Base-by-base conservation (phyloP, 2,113 vertebrate species). In the Sprattus sprattus region DNA sequence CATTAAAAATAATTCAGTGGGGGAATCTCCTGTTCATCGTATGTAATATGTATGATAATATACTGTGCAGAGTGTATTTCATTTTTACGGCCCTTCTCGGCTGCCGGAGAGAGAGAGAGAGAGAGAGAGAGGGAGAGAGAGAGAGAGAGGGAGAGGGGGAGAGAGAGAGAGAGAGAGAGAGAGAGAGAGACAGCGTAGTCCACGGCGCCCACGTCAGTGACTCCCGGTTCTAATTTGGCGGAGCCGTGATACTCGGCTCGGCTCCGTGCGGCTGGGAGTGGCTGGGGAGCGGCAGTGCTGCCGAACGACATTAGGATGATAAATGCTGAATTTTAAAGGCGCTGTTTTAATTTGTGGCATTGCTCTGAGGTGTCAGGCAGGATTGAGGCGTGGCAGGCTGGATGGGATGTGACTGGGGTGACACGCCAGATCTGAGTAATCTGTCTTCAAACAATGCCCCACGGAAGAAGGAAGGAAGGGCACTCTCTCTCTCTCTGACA, bases 401-500 rank as follows among this genome's bases (percentile, higher is more conserved):
- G 71, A 88, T 85, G 47, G 81, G 84, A 85, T 82, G 47, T 83
- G 81, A 57, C 71, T 85, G 45, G 81, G 83, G 86, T 88, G 88
- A 88, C 88, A 87, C 54, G 85, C 85, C 82, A 85, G 82, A 89
- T 86, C 83, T 81, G 81, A 81, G 84, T 85, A 89, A 88, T 87
- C 85, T 83, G 75, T 86, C 80, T 82, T 85, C 82, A 86, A 87
- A 86, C 82, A 82, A 83, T 49, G 39, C 84, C 82, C 84, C 45
- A 32, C 57, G 82, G 83, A 87, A n/a, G n/a, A n/a, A n/a, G n/a
- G n/a, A n/a, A n/a, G n/a, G n/a, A n/a, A 45, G 81, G 86, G 83
- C 85, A 84, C 85, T 75, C n/a, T n/a, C n/a, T n/a, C n/a, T n/a
- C n/a, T n/a, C n/a, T n/a, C 8, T 84, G 89, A 88, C 90, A 89